Evolutionary conservation across 2,113 vertebrate genomes (phyloP).

Genomic region (Puntigrus tetrazona): DNA sequence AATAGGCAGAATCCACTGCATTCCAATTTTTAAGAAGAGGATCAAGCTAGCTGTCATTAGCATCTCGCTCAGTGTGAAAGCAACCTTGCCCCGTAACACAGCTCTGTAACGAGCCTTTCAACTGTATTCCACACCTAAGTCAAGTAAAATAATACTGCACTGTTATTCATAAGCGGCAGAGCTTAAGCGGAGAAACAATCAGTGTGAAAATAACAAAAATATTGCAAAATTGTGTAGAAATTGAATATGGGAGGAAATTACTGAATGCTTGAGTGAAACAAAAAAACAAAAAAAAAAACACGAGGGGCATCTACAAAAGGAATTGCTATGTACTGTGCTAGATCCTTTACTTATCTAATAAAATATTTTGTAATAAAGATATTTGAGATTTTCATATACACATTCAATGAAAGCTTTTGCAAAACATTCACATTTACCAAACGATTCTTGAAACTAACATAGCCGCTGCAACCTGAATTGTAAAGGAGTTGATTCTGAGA

Average conservation of each 20-base stretch:
- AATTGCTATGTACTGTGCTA: neutral
- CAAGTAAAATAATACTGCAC: neutral
- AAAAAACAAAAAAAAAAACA: neutral
- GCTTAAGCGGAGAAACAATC: constrained; percentile 22
- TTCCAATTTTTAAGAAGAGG: neutral
- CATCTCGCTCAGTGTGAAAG: neutral
- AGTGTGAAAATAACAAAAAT: constrained; percentile 3
- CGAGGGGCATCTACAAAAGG: neutral
- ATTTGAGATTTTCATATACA: neutral
- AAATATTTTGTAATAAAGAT: neutral
- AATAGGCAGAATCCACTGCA: neutral
- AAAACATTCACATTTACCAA: neutral
- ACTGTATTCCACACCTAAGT: neutral
- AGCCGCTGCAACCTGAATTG: neutral
- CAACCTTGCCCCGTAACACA: neutral
- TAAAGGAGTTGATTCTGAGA: neutral
- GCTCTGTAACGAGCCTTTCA: neutral
- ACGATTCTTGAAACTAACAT: neutral
- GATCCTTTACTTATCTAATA: neutral
- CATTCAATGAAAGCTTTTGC: neutral
- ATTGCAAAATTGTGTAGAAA: neutral
- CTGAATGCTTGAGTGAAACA: neutral
- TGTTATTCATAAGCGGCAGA: neutral
- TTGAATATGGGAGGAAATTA: constrained; percentile 5
- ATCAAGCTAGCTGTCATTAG: neutral